These are phyloP conservation scores for Hydroisotoma schaefferi DNA, from an alignment of 2,888 invertebrate genomes.

Conservation along the genomic window DNA sequence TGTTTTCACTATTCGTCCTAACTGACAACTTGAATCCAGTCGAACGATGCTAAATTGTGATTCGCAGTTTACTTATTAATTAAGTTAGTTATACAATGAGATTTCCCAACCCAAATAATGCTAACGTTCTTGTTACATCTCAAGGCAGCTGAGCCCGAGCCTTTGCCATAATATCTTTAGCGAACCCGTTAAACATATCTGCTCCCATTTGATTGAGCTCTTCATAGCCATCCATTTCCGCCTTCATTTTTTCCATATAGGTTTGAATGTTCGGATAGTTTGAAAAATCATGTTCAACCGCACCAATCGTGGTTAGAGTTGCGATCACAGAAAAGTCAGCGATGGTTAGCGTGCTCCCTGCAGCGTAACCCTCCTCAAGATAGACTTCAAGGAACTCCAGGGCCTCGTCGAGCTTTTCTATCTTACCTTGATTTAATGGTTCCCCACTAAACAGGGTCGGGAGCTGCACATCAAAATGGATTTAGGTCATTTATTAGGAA, in stretches of 20 bases:
- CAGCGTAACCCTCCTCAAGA: conserved; percentile 52
- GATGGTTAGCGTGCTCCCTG: conserved; percentile 51
- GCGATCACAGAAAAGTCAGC: conserved; percentile 55
- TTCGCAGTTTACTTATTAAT: too few species aligned
- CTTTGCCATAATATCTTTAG: conserved; percentile 31
- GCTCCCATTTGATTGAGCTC: conserved; percentile 51
- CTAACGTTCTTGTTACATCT: too few species aligned
- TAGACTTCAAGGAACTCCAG: conserved; percentile 53
- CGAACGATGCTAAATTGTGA: too few species aligned
- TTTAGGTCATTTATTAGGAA: too few species aligned
- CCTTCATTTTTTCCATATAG: conserved; percentile 62
- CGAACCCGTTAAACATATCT: conserved; percentile 28
- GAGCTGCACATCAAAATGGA: conserved; percentile 14
- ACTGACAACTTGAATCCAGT: too few species aligned
- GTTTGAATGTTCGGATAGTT: conserved; percentile 65
- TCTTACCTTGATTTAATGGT: conserved; percentile 50
- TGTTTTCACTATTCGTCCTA: too few species aligned
- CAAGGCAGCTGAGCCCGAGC: too few species aligned
- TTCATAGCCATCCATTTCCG: conserved; percentile 60
- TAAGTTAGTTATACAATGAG: too few species aligned
- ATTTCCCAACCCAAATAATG: too few species aligned
- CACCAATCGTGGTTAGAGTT: conserved; percentile 51
- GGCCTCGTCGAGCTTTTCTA: conserved; percentile 51
- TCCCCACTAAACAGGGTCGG: conserved; percentile 46
- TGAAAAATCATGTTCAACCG: conserved; percentile 62